These are phyloP conservation scores for Globodera ellingtonae DNA, from an alignment of 1,140 invertebrate genomes.

Conservation along the genomic window DNA sequence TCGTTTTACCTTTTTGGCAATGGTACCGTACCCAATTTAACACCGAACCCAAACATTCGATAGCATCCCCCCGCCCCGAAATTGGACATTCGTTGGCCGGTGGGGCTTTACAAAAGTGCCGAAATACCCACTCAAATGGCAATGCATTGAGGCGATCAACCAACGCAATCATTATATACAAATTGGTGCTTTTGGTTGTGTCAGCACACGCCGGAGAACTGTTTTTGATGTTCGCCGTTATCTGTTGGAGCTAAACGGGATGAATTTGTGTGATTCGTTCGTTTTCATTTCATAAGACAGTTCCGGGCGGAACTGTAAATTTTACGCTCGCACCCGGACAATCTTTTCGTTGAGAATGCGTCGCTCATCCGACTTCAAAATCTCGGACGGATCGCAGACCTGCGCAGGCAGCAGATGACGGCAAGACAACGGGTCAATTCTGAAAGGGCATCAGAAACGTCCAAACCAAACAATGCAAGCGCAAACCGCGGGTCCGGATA, in stretches of 20 bases:
- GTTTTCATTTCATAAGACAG: background rate
- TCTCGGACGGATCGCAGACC: slow-evolving; percentile 61
- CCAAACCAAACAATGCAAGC: background rate
- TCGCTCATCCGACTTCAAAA: slow-evolving; percentile 60
- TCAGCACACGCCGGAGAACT: slow-evolving; percentile 54
- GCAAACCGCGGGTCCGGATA: slow-evolving; percentile 56
- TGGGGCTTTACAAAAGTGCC: too few relatives aligned
- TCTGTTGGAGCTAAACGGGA: slow-evolving; percentile 44
- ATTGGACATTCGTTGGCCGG: too few relatives aligned
- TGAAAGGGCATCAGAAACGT: background rate
- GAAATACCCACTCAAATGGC: slow-evolving; percentile 37
- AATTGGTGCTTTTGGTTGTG: slow-evolving; percentile 50
- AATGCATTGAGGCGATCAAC: slow-evolving; percentile 59
- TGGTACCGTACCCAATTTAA: background rate
- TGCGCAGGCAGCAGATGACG: slow-evolving; percentile 52
- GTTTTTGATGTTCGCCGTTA: slow-evolving; percentile 58
- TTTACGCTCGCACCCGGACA: slow-evolving; percentile 36
- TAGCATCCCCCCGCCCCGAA: too few relatives aligned
- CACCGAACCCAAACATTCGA: background rate
- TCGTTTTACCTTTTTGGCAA: background rate
- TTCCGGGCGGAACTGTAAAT: background rate
- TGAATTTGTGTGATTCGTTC: background rate
- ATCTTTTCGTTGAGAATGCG: slow-evolving; percentile 53
- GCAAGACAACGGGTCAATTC: slow-evolving; percentile 47
- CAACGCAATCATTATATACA: slow-evolving; percentile 57